Evolutionary conservation across 30 jellyfish, hydroid and myxozoan genomes (phyloP).

Genomic region (Sanderia malayensis): DNA sequence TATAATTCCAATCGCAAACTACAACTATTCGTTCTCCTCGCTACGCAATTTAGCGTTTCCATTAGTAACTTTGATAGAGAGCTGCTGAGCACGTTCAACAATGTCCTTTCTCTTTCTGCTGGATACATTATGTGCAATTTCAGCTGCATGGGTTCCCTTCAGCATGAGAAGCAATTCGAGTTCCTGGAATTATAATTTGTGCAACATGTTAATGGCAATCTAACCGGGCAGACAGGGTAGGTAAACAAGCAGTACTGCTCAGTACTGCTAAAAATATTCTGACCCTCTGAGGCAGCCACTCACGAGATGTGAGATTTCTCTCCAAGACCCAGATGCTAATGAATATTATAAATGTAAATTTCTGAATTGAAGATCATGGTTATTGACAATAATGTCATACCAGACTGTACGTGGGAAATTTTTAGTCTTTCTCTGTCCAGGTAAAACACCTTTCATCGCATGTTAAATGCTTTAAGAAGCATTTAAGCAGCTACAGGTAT

Average conservation of each 20-base stretch:
- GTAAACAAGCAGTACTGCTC: no score
- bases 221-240: no score
- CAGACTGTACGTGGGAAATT: conserved; percentile 9
- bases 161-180: conserved; percentile 90
- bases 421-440: not conserved
- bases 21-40: conserved; percentile 87
- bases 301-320: no score
- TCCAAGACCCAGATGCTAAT: no score
- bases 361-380: conserved; percentile 12
- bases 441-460: no score
- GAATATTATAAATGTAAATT: not conserved
- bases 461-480: no score
- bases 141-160: conserved; percentile 96
- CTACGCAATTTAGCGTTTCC: conserved; percentile 87
- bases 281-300: no score
- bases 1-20: not conserved
- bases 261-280: no score
- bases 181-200: conserved; percentile 48
- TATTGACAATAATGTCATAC: conserved; percentile 4
- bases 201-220: no score
- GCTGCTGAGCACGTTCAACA: conserved; percentile 95
- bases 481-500: not conserved
- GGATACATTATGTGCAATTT: conserved; percentile 88
- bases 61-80: conserved; percentile 85
- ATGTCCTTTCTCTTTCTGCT: conserved; percentile 89